These are phyloP conservation scores for Pachydiplax longipennis DNA, from an alignment of 2,888 invertebrate genomes.

Conservation along the genomic window DNA sequence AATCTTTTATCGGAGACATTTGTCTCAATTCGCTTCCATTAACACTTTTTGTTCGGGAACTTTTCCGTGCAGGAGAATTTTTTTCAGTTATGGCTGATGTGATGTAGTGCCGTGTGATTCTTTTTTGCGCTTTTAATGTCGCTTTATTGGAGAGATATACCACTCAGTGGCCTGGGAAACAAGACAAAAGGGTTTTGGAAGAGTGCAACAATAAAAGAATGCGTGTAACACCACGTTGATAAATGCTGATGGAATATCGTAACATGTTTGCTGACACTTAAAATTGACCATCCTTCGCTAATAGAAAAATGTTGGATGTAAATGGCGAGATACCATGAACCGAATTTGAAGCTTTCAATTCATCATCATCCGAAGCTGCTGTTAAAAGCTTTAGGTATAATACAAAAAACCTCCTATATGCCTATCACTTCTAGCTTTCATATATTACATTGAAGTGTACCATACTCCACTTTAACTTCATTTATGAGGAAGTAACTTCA, in stretches of 20 bases:
- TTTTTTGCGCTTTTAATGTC: background rate
- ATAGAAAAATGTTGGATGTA: no score
- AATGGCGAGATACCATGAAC: no score
- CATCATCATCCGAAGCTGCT: no score
- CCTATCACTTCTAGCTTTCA: no score
- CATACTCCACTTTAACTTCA: no score
- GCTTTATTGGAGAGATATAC: background rate
- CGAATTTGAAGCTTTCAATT: no score
- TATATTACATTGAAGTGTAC: no score
- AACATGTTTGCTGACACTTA: no score
- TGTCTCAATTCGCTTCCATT: constrained; percentile 44
- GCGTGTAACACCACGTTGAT: background rate
- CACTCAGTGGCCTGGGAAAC: background rate
- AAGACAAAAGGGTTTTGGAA: background rate
- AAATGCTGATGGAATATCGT: background rate
- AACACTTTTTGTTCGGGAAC: constrained; percentile 21
- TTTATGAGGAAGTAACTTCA: no score
- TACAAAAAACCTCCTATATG: no score
- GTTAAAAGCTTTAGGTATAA: no score
- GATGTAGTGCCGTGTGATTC: background rate
- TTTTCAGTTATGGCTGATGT: constrained; percentile 18
- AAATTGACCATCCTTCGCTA: no score
- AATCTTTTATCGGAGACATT: constrained; percentile 12
- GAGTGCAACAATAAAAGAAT: background rate
- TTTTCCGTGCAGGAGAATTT: background rate